phyloP scores from a whole-genome alignment of 2,113 vertebrate species.

The Rhinopomastus cyanomelas region DNA sequence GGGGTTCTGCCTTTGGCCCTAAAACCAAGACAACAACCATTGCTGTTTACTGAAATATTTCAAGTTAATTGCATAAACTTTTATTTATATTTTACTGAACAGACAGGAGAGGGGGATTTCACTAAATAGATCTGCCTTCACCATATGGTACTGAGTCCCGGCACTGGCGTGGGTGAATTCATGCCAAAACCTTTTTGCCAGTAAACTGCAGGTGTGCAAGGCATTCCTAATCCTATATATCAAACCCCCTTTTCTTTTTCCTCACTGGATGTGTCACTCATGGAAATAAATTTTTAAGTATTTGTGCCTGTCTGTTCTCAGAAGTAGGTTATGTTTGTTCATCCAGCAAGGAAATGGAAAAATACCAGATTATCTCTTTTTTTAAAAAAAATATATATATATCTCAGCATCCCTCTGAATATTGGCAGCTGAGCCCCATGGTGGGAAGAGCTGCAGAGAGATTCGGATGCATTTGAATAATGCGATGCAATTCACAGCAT shows the following conservation, averaged over 20 bases:
- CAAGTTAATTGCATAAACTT: neutral
- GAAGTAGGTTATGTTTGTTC: conserved; percentile 33
- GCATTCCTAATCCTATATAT: neutral
- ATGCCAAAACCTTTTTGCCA: neutral
- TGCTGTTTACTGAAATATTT: neutral
- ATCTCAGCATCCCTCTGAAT: neutral
- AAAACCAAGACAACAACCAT: neutral
- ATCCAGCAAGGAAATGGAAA: conserved; percentile 10
- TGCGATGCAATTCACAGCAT: neutral
- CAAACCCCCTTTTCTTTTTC: neutral
- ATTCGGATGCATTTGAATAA: neutral
- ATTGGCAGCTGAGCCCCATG: rapidly evolving
- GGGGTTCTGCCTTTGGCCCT: too few relatives aligned
- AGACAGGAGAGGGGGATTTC: neutral
- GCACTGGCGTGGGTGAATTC: neutral
- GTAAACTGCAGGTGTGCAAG: neutral
- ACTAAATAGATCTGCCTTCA: neutral
- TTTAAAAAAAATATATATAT: too few relatives aligned
- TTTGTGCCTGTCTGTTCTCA: neutral
- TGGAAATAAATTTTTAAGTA: conserved; percentile 40
- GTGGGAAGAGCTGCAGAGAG: neutral
- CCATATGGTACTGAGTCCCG: neutral
- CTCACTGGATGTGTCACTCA: neutral
- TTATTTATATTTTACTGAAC: neutral
- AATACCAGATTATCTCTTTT: neutral